Percentiles rank a stretch among this genome's conserved stretches.
phyloP scores from a whole-genome alignment of 53 echinoderm and acorn worm species.

The Mesocentrotus franciscanus region DNA sequence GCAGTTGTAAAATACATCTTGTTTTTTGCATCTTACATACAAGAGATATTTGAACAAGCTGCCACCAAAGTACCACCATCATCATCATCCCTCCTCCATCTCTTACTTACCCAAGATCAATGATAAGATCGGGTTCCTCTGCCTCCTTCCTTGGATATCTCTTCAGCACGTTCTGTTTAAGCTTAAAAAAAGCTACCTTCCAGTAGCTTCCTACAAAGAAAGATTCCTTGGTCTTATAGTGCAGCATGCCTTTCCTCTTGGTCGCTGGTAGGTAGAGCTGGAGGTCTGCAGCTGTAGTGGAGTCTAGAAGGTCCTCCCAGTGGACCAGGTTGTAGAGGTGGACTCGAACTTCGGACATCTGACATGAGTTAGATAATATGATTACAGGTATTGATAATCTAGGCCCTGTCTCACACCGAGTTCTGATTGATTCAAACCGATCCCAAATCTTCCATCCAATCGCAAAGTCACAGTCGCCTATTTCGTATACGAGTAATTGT shows the following conservation, averaged over 20 bases:
- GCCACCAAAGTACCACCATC: neutral
- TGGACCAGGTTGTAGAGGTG: conserved; percentile 90
- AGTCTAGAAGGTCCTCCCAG: conserved; percentile 94
- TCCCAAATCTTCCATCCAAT: too few relatives aligned
- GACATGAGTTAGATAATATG: neutral
- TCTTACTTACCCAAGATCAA: conserved; percentile 80
- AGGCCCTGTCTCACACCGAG: too few relatives aligned
- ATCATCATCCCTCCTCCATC: neutral
- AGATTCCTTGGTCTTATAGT: conserved; percentile 79
- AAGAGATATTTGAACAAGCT: too few relatives aligned
- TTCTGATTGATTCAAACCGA: too few relatives aligned
- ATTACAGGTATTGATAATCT: neutral
- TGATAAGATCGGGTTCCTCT: conserved; percentile 76
- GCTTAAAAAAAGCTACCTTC: conserved; percentile 85
- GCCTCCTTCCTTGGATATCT: conserved; percentile 73
- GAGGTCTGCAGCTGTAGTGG: conserved; percentile 76
- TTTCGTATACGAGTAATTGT: too few relatives aligned
- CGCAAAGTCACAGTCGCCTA: too few relatives aligned
- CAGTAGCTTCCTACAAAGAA: conserved; percentile 83
- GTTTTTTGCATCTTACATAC: too few relatives aligned
- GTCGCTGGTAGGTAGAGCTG: conserved; percentile 85
- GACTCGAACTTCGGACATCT: conserved; percentile 74
- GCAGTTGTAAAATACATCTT: too few relatives aligned
- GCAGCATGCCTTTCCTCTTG: conserved; percentile 78
- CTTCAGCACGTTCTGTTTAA: conserved; percentile 78